Conservation (phyloP, 1,140 invertebrate species). For the Caenorhabditis briggsae region DNA sequence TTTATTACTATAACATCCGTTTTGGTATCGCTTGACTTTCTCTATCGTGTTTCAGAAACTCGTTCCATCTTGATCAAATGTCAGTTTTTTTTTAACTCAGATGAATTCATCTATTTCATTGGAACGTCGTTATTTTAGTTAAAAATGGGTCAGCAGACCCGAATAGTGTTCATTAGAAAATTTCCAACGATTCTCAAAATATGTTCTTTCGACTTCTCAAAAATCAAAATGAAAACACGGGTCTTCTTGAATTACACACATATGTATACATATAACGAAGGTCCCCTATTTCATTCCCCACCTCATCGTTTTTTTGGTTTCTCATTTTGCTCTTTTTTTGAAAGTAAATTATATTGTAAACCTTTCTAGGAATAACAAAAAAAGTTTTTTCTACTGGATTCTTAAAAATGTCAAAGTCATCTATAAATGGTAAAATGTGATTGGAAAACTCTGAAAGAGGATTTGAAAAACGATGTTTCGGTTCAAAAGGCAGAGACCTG, state of each 20-base stretch:
- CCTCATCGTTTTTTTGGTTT: neutral
- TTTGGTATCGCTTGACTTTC: no score
- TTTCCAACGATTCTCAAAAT: neutral
- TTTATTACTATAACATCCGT: no score
- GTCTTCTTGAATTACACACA: constrained; percentile 13
- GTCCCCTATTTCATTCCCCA: neutral
- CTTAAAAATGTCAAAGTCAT: no score
- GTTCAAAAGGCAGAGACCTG: constrained; percentile 10
- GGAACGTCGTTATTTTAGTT: no score
- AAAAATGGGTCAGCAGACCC: no score
- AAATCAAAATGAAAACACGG: neutral
- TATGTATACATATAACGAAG: neutral
- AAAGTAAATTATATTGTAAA: neutral
- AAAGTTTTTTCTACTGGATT: no score
- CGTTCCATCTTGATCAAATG: no score
- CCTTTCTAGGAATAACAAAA: no score
- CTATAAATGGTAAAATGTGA: no score
- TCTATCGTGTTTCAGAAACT: no score
- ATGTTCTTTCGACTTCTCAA: neutral
- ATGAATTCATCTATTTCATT: neutral
- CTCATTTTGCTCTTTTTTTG: neutral
- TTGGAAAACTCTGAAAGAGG: no score
- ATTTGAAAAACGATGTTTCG: neutral
- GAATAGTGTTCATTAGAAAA: no score
- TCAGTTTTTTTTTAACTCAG: neutral